Evolutionary conservation across 2,113 vertebrate species (phyloP).

Genomic region (Bos indicus): DNA sequence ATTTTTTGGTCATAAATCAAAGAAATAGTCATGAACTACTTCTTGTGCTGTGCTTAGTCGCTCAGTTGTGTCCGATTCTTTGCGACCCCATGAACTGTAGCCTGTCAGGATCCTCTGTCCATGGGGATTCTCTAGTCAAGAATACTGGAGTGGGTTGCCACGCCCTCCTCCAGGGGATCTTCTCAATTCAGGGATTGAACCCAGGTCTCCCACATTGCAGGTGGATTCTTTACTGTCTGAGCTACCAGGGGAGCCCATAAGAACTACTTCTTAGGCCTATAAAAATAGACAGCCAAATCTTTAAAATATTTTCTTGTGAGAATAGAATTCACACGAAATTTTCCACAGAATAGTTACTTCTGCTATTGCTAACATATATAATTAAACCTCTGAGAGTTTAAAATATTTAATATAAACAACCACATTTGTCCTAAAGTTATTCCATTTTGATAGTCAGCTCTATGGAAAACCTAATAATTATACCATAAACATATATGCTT

Average conservation of each 20-base stretch:
- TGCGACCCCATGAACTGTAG: neutral
- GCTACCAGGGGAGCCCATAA: neutral
- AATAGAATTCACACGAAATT: neutral
- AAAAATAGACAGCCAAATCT: constrained; percentile 8
- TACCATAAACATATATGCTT: neutral
- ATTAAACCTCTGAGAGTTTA: neutral
- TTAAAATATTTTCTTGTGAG: constrained; percentile 27
- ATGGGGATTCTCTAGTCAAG: neutral
- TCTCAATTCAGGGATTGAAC: neutral
- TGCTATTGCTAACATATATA: neutral
- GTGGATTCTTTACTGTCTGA: neutral
- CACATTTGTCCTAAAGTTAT: neutral
- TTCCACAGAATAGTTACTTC: neutral
- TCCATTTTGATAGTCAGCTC: neutral
- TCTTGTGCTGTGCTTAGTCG: neutral
- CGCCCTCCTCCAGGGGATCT: neutral
- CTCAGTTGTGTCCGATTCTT: neutral
- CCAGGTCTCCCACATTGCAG: neutral
- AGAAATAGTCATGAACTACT: neutral
- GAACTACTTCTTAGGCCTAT: neutral
- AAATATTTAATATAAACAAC: constrained; percentile 16
- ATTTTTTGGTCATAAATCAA: neutral
- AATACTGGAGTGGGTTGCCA: neutral
- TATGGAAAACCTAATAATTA: constrained; percentile 5
- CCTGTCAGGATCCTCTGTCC: neutral